Base-by-base conservation (phyloP, 1,140 invertebrate species). In the Zaprionus gabonicus region DNA sequence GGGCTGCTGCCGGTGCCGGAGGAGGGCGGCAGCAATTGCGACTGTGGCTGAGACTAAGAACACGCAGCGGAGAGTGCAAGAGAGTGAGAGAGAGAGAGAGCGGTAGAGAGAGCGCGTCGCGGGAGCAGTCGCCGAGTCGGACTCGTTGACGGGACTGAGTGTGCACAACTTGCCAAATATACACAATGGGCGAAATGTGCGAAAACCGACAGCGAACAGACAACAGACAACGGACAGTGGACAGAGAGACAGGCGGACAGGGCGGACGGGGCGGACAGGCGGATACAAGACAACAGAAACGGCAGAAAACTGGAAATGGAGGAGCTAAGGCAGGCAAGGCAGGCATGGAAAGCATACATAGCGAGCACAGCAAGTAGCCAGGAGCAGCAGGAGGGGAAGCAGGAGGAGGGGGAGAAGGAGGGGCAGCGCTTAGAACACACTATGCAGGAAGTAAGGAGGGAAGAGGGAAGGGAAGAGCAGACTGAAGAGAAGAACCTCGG, bases 151-250 rank as follows among this genome's bases (percentile, higher is more conserved):
- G 56, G 44, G 44, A 53, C 63, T 72, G 69, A 56, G 78, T 75
- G 62, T 77, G 76, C 74, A 72, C 78, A 75, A 80, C 81, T 84
- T 90, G 85, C 85, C 85, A 88, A 90, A 90, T 90, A 90, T 75
- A 87, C 66, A 78, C 76, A 78, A 77, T 73, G 71, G 75, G 70
- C 73, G 73, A 77, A 77, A 77, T 77, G 75, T 77, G 75, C 75
- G 75, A 74, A 77, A 71, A 63, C 55, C 74, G 69, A 76, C 71
- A 55, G 63, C 62, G 62, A 71, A 68, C 71, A 68, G 64, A 68
- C 64, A 60, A 44, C 20, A 28, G 53, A 63, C 63, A 67, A 15
- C 59, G 31, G 49, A 36, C 64, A 49, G 44, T 31, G 46, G 20
- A 57, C 72, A n/a, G 38, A 44, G n/a, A 17, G 36, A 51, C 76